Percentiles rank a stretch among this genome's conserved stretches.
Conservation (phyloP, 2,113 vertebrate species). For the Melanerpes formicivorus region DNA sequence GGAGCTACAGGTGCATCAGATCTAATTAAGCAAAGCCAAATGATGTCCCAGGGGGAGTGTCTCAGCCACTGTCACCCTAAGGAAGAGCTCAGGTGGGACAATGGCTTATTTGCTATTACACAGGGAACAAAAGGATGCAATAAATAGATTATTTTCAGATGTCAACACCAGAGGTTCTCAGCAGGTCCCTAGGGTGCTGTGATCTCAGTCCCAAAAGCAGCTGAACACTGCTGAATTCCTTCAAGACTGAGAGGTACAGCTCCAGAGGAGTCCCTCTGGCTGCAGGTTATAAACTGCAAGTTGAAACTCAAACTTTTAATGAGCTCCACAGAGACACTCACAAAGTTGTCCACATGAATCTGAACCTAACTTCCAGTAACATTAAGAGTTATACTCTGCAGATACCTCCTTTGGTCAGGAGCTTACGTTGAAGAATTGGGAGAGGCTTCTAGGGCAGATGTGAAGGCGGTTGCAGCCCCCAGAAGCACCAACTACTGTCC, state of each 20-base stretch:
- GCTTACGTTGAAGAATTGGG: neutral
- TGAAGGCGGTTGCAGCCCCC: neutral
- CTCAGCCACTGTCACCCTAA: constrained; percentile 20
- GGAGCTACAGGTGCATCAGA: neutral
- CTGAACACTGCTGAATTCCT: neutral
- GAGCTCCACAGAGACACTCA: constrained; percentile 22
- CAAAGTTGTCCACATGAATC: constrained; percentile 3
- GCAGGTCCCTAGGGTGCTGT: neutral
- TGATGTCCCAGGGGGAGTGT: neutral
- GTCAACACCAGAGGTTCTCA: constrained; percentile 4
- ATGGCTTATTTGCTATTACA: neutral
- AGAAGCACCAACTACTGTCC: neutral
- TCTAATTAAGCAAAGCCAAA: constrained; percentile 7
- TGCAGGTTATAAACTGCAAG: neutral
- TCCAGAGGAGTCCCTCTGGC: neutral
- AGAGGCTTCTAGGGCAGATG: neutral
- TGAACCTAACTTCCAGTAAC: neutral
- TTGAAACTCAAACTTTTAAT: constrained; percentile 34
- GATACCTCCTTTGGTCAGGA: neutral
- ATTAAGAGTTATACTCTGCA: neutral
- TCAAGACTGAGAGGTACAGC: neutral
- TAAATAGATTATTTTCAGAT: neutral
- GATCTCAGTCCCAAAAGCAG: neutral
- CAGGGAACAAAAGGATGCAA: neutral
- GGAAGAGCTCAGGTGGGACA: constrained; percentile 34